A percentile compares a stretch with the other conserved stretches of the same genome.
Evolutionary conservation across 2,113 vertebrate species (phyloP).

Genomic region (Hemiprocne comata): DNA sequence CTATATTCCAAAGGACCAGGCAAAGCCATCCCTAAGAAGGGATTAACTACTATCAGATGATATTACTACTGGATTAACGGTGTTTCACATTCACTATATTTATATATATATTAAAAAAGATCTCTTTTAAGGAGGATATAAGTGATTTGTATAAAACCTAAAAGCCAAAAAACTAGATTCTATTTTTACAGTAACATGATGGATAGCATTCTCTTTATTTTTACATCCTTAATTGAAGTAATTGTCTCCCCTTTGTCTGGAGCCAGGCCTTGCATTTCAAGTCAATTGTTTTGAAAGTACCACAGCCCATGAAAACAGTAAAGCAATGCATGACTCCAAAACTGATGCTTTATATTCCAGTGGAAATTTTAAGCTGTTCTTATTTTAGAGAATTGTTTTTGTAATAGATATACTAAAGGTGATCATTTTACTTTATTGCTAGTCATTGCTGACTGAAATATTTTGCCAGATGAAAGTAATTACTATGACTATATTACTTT

Average conservation of each 20-base stretch:
- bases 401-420: slow-evolving; percentile 72
- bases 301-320: background rate
- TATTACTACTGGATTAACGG: slow-evolving; percentile 79
- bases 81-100: slow-evolving; percentile 74
- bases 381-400: slow-evolving; percentile 73
- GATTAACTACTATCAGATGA: slow-evolving; percentile 83
- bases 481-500: slow-evolving; percentile 68
- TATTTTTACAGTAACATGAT: background rate
- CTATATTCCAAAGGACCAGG: slow-evolving; percentile 67
- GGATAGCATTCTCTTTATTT: slow-evolving; percentile 38
- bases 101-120: slow-evolving; percentile 18
- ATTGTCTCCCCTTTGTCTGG: background rate
- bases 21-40: slow-evolving; percentile 77
- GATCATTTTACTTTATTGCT: slow-evolving; percentile 73
- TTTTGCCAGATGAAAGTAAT: slow-evolving; percentile 77
- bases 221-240: slow-evolving; percentile 43
- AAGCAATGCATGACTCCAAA: background rate
- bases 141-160: slow-evolving; percentile 71
- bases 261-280: background rate
- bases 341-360: slow-evolving; percentile 21
- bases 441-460: slow-evolving; percentile 70
- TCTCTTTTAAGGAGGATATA: slow-evolving; percentile 66
- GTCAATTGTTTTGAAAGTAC: slow-evolving; percentile 6
- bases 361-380: slow-evolving; percentile 64
- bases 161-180: slow-evolving; percentile 39